Evolutionary conservation across 2,888 invertebrate genomes (phyloP).

Genomic region (Sepiola atlantica): DNA sequence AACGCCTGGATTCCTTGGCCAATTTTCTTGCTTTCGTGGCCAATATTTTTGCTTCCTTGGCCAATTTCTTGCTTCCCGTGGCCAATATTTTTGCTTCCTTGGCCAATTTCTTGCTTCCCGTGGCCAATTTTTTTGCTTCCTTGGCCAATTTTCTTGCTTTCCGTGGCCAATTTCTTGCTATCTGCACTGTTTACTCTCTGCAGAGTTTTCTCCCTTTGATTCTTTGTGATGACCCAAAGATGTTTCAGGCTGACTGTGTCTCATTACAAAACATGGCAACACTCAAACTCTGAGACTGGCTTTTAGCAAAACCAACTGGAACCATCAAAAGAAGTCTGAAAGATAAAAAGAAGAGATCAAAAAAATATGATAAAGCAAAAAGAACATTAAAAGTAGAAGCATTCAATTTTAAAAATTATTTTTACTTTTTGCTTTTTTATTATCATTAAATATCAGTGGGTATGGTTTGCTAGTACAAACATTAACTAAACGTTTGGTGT

Average conservation of each 20-base stretch:
- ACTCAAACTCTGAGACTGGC: neutral
- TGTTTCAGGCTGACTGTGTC: neutral
- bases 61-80: no score
- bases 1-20: no score
- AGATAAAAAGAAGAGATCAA: neutral
- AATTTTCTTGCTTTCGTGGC: no score
- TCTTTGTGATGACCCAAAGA: neutral
- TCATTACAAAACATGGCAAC: neutral
- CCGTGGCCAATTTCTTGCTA: neutral
- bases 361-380: neutral
- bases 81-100: no score
- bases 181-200: neutral
- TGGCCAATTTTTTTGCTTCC: no score
- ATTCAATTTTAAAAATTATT: neutral
- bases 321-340: neutral
- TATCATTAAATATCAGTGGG: no score
- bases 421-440: no score
- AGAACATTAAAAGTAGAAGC: neutral
- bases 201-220: neutral
- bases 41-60: no score
- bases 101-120: no score
- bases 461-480: no score
- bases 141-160: no score
- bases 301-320: neutral
- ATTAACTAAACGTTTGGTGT: no score